Base-by-base conservation (phyloP, 2,113 vertebrate species). In the Myotis davidii region DNA sequence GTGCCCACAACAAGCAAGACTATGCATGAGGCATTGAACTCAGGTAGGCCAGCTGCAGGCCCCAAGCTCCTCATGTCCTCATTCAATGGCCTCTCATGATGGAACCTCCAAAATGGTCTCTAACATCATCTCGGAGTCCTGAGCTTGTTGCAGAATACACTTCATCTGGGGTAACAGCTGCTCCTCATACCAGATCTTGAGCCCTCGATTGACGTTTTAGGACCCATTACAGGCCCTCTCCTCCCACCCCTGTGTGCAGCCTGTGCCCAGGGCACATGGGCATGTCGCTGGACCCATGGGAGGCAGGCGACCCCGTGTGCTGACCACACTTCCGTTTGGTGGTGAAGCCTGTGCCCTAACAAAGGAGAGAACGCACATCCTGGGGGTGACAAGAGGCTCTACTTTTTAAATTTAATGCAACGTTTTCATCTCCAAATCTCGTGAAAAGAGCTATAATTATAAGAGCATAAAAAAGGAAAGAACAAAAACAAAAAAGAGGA, bases 271-370 rank as follows among this genome's bases (percentile, higher is more conserved):
- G 65, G 25, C 45, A 67, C 0, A 7, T 2, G 17, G 65, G 6
- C 65, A 1, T 45, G 23, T 27, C 6, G 9, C 37, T 10, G 42
- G 69, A 65, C 17, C 61, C 37, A 2, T 50, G 32, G 84, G 27
- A 1, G 0, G 4, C 42, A 59, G 32, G 32, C 18, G 20, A 37
- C 14, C 7, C 6, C 12, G 0, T 13, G 9, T 20, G 25, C n/a
- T 17, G 7, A 5, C 25, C 17, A 4, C 1, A 18, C 37, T 90
- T 92, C 0, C 0, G 7, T 67, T 17, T 76, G 23, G 12, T 21
- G 56, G 2, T 4, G n/a, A 67, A 45, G 13, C 3, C 61, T 12
- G 5, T 11, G 84, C 59, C 29, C 54, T 52, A 3, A 81, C 59
- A 82, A 20, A 18, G 32, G 34, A 78, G 8, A 17, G 20, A 32